These are phyloP conservation scores for Labeo catla DNA, from an alignment of 2,113 vertebrate genomes.

Conservation along the genomic window DNA sequence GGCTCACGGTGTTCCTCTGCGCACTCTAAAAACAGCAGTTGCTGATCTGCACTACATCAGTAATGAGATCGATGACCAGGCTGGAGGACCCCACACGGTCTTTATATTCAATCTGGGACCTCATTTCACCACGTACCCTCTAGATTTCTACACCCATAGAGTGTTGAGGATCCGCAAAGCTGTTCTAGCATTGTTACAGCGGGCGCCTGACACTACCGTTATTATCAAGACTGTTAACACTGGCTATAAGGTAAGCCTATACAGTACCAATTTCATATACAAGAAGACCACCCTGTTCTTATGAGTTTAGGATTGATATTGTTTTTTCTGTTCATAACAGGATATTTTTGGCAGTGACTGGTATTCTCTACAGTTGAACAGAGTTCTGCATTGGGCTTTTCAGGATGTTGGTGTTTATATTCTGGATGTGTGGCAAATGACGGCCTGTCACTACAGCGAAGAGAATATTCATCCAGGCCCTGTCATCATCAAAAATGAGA, in stretches of 20 bases:
- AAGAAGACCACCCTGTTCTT: too few species aligned
- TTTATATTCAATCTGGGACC: slow-evolving; percentile 58
- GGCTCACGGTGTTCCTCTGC: slow-evolving; percentile 56
- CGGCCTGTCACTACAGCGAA: slow-evolving; percentile 60
- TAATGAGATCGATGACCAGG: slow-evolving; percentile 51
- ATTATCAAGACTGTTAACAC: slow-evolving; percentile 64
- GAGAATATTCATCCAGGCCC: slow-evolving; percentile 51
- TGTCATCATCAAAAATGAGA: too few species aligned
- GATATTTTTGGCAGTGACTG: slow-evolving; percentile 29
- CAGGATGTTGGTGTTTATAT: slow-evolving; percentile 56
- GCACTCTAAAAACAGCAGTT: not conserved
- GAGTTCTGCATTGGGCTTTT: slow-evolving; percentile 53
- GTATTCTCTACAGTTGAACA: slow-evolving; percentile 65
- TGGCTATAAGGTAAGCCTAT: slow-evolving; percentile 48
- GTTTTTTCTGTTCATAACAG: too few species aligned
- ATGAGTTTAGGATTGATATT: too few species aligned
- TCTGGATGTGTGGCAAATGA: slow-evolving; percentile 67
- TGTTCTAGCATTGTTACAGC: slow-evolving; percentile 47
- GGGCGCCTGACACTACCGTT: slow-evolving; percentile 53
- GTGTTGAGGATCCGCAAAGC: slow-evolving; percentile 49
- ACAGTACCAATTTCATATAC: not conserved
- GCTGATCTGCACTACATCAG: slow-evolving; percentile 58
- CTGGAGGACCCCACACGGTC: slow-evolving; percentile 54
- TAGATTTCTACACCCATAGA: slow-evolving; percentile 42
- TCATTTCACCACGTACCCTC: slow-evolving; percentile 63